Base-by-base conservation (phyloP, 2,888 invertebrate genomes). In the Lacanobia oleracea region DNA sequence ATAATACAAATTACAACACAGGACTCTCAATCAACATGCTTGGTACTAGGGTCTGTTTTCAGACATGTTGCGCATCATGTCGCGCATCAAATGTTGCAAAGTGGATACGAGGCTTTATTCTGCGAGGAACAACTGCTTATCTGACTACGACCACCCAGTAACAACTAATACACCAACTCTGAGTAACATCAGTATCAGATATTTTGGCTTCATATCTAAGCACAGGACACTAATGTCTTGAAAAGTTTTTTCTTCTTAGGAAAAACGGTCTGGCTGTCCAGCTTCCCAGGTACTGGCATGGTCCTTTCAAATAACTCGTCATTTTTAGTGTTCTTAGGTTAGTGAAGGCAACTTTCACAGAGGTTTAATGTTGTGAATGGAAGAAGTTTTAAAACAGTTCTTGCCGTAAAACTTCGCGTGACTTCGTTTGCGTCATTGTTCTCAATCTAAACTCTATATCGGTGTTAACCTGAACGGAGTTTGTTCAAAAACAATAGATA, bases 361-460 rank as follows among this genome's bases (percentile, higher is more conserved):
- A 18, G 21, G 8, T 7, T 43, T 21, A 53, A 43, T 53, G 33
- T 18, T 23, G 21, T 1, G 18, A 69, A 54, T 16, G n/a, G 23
- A 45, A 6, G 23, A 14, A 18, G 51, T 40, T 70, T 48, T 27
- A 57, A 21, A 72, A 57, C 37, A 43, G 40, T 56, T 18, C n/a
- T 50, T 21, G 40, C 48, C 1, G 40, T n/a, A 53, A 23, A 45
- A 45, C 8, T 51, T 75, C 8, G 43, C 18, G 65, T 48, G 37
- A 64, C 53, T 75, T 64, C 9, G 18, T 54, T 65, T 48, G 65
- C 37, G 51, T 27, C 65, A 45, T 45, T 54, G 66, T 54, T 66
- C 43, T 37, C n/a, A 54, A 64, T 45, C 53, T 53, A 9, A 43
- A 23, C 16, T 10, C 9, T 75, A 48, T 27, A 64, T 27, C 37